A percentile compares a stretch with the other conserved stretches of the same genome.
phyloP scores from a whole-genome alignment of 2,888 invertebrate species.

The Theretra japonica region DNA sequence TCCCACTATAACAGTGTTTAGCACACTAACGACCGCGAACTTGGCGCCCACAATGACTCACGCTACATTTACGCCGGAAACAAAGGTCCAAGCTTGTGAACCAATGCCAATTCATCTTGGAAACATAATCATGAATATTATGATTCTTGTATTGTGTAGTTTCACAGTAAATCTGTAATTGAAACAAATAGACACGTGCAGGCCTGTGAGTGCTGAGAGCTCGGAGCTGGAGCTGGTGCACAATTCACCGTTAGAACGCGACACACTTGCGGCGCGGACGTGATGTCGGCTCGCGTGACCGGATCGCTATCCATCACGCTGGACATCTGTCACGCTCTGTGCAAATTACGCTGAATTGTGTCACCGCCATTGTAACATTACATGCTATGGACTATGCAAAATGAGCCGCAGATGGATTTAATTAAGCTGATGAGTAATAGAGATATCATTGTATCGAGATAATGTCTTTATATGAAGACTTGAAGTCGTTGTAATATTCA shows the following conservation, averaged over 20 bases:
- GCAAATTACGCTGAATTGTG: slow-evolving; percentile 22
- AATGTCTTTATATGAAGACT: too few species aligned
- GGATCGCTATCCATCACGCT: slow-evolving; percentile 5
- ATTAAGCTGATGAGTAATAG: background rate
- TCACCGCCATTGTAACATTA: slow-evolving; percentile 5
- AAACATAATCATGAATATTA: background rate
- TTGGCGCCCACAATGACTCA: slow-evolving; percentile 18
- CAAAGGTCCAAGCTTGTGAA: background rate
- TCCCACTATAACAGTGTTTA: background rate
- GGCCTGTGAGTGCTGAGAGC: background rate
- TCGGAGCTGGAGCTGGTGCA: background rate
- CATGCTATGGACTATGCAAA: slow-evolving; percentile 1
- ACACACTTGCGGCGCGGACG: background rate
- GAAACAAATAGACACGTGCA: background rate
- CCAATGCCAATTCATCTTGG: slow-evolving; percentile 7
- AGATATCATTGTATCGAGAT: background rate
- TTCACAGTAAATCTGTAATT: background rate
- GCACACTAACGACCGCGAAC: background rate
- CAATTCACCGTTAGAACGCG: slow-evolving; percentile 17
- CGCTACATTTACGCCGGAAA: slow-evolving; percentile 1
- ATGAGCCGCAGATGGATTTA: background rate
- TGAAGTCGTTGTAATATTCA: background rate
- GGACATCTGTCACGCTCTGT: slow-evolving; percentile 20
- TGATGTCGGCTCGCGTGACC: slow-evolving; percentile 18
- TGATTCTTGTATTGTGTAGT: background rate